phyloP scores from a whole-genome alignment of 2,888 invertebrate genomes.

The Pristionchus mayeri region DNA sequence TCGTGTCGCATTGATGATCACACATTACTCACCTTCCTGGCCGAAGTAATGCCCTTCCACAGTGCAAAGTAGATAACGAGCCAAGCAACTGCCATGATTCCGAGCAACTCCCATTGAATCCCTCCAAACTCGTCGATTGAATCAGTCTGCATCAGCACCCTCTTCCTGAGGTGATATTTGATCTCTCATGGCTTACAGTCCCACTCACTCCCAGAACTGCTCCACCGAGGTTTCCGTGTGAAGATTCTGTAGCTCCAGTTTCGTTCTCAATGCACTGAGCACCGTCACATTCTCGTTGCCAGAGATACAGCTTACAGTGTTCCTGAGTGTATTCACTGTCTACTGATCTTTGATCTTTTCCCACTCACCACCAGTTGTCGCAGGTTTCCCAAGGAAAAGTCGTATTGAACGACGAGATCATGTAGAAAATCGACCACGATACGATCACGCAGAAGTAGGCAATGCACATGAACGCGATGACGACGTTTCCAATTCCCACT shows the following conservation, averaged over 20 bases:
- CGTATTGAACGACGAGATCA: slow-evolving; percentile 72
- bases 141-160: slow-evolving; percentile 73
- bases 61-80: slow-evolving; percentile 76
- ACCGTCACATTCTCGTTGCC: slow-evolving; percentile 64
- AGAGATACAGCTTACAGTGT: slow-evolving; percentile 61
- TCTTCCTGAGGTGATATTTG: slow-evolving; percentile 58
- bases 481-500: slow-evolving; percentile 76
- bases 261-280: slow-evolving; percentile 54
- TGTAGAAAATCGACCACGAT: slow-evolving; percentile 76
- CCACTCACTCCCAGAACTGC: slow-evolving; percentile 75
- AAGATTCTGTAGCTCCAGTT: neutral
- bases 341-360: neutral
- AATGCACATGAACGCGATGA: slow-evolving; percentile 76
- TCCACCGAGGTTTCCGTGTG: slow-evolving; percentile 75
- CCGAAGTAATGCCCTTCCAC: slow-evolving; percentile 77
- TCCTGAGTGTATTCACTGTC: slow-evolving; percentile 52
- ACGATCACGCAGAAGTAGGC: slow-evolving; percentile 76
- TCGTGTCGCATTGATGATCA: neutral
- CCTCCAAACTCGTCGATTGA: slow-evolving; percentile 73
- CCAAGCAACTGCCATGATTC: slow-evolving; percentile 72
- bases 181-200: neutral
- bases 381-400: slow-evolving; percentile 76
- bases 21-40: slow-evolving; percentile 68
- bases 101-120: slow-evolving; percentile 76
- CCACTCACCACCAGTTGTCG: slow-evolving; percentile 68